These are phyloP conservation scores for Diachasma alloeum DNA, from an alignment of 1,140 invertebrate genomes.

Conservation along the genomic window DNA sequence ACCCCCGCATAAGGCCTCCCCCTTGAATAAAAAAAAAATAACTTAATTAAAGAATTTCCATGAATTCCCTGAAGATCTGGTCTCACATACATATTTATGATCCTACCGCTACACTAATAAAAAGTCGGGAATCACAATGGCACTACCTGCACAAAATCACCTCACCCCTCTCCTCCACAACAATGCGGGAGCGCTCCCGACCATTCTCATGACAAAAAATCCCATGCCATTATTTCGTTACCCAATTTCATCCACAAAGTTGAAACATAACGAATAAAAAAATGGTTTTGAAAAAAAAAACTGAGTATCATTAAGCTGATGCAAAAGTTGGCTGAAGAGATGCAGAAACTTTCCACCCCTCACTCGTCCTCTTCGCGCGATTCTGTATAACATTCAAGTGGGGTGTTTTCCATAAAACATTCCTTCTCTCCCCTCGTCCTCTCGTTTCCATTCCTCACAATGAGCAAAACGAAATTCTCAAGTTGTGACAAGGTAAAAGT, in stretches of 20 bases:
- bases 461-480: conserved; percentile 23
- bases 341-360: too few relatives aligned
- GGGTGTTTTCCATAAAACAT: neutral
- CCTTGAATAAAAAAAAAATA: conserved; percentile 48
- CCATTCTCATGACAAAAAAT: neutral
- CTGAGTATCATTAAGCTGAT: neutral
- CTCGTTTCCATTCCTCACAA: neutral
- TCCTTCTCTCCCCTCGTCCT: neutral
- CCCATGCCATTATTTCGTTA: neutral
- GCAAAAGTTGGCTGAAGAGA: neutral
- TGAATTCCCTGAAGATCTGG: conserved; percentile 46
- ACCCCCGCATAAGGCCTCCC: neutral
- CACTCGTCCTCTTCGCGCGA: neutral
- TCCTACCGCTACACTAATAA: conserved; percentile 41
- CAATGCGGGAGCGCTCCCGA: too few relatives aligned
- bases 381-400: neutral
- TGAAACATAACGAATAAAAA: neutral
- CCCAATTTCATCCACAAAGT: neutral
- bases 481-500: conserved; percentile 16
- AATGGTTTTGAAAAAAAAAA: too few relatives aligned
- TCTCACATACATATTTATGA: conserved; percentile 63
- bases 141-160: too few relatives aligned
- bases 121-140: neutral
- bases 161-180: too few relatives aligned
- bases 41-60: conserved; percentile 65